Evolutionary conservation across 2,113 vertebrate genomes (phyloP).

Genomic region (Gnathonemus longibarbis): DNA sequence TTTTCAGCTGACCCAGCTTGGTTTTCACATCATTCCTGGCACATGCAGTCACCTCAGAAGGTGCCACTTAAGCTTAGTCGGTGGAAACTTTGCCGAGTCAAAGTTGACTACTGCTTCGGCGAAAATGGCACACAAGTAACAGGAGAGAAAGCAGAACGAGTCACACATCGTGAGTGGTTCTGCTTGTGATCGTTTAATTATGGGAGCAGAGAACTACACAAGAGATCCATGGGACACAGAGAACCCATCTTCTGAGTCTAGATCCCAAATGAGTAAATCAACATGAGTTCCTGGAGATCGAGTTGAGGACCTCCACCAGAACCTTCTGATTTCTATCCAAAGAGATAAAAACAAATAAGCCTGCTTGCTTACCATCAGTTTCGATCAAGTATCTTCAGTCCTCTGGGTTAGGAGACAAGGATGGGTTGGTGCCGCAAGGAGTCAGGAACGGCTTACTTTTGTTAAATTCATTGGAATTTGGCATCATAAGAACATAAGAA

Average conservation of each 20-base stretch:
- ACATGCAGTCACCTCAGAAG: background rate
- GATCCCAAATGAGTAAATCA: background rate
- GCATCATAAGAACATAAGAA: too few species aligned
- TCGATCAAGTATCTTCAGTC: slow-evolving; percentile 47
- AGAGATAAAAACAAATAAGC: background rate
- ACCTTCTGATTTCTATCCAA: background rate
- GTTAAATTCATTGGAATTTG: background rate
- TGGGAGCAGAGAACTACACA: background rate
- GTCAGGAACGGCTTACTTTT: slow-evolving; percentile 36
- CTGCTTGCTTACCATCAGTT: background rate
- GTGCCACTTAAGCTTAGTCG: background rate
- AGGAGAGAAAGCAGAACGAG: background rate
- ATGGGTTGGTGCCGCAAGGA: slow-evolving; percentile 51
- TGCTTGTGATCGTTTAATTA: background rate
- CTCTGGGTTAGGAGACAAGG: slow-evolving; percentile 42
- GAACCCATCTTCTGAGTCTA: background rate
- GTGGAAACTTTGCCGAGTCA: background rate
- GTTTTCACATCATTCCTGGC: background rate
- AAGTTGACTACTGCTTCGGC: background rate
- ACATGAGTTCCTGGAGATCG: background rate
- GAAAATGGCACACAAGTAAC: background rate
- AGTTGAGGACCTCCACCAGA: background rate
- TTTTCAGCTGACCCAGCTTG: background rate
- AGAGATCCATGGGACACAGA: background rate
- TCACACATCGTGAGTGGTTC: background rate